Base-by-base conservation (phyloP, 2,888 invertebrate species). In the Drosophila melanocephala region DNA sequence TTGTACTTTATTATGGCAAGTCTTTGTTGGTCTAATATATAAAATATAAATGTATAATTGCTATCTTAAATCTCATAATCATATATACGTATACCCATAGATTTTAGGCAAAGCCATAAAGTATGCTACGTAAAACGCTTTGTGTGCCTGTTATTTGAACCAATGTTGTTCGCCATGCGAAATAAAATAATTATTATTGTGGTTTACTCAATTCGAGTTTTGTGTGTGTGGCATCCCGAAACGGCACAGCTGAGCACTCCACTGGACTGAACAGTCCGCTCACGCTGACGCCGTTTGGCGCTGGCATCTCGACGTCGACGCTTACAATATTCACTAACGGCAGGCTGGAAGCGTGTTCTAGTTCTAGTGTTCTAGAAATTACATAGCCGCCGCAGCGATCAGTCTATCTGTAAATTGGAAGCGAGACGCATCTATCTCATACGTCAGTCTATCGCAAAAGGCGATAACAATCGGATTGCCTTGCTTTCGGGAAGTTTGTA, bases 371-470 rank as follows among this genome's bases (percentile, higher is more conserved):
- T 28, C 28, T 28, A 28, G 56, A 30, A 72, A 19, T 50, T 47
- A 52, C 62, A 59, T 37, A 64, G 67, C 72, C 84, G 79, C 83
- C 79, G 79, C 78, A 84, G 77, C 74, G 86, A 83, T 92, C 91
- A 92, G 92, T 92, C 83, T 81, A 77, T 83, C 77, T 89, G 81
- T 64, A 83, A 87, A 84, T 81, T 87, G 88, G 59, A 70, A 75
- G 52, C 80, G 76, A 61, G 73, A 70, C 72, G 66, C 53, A 62
- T 59, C 47, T 51, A 42, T 10, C 19, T 28, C 16, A 26, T 47
- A 28, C 9, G 14, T 9, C 58, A 19, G 44, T 30, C 35, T 16
- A 37, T 44, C 9, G n/a, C 28, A 33, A 30, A 39, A 35, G 65
- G n/a, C 16, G 10, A 19, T 4, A 47, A 42, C 26, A 65, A 75